phyloP scores from a whole-genome alignment of 2,888 invertebrate genomes.

The Dioctria linearis region DNA sequence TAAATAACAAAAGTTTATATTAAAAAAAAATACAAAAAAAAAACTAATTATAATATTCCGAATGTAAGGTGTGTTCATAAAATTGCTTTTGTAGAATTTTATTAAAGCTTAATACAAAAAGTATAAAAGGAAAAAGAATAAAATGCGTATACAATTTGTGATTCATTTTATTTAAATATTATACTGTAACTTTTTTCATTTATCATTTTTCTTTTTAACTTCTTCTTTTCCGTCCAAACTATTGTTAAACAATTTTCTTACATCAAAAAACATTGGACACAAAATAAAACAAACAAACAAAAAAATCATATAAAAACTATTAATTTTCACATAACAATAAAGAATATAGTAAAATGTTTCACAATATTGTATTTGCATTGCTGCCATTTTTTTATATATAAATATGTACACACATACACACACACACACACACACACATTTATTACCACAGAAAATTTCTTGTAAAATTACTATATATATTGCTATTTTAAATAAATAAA shows the following conservation, averaged over 20 bases:
- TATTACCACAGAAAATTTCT: slow-evolving; percentile 7
- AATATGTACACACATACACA: background rate
- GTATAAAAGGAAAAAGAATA: slow-evolving; percentile 1
- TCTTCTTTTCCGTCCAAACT: slow-evolving; percentile 43
- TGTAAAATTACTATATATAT: slow-evolving; percentile 25
- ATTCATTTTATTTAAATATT: slow-evolving; percentile 3
- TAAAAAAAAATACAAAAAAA: background rate
- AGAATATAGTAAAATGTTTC: background rate
- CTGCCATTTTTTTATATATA: slow-evolving; percentile 46
- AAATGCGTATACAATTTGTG: slow-evolving; percentile 32
- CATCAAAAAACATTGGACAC: slow-evolving; percentile 17
- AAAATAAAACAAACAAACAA: background rate
- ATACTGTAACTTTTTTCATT: background rate
- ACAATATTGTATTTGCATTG: slow-evolving; percentile 44
- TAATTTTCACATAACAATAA: background rate
- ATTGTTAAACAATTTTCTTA: background rate
- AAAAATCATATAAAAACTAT: background rate
- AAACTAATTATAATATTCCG: background rate
- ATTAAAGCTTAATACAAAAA: slow-evolving; percentile 34
- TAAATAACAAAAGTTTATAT: slow-evolving; percentile 14
- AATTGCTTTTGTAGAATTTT: slow-evolving; percentile 48
- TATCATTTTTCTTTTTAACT: background rate
- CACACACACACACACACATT: background rate
- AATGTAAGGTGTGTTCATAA: slow-evolving; percentile 37
- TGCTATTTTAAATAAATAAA: slow-evolving; percentile 32